Evolutionary conservation across 2,888 invertebrate species (phyloP), one percentile per base, ranked within the genome.

Genomic region (Neria commutata): DNA sequence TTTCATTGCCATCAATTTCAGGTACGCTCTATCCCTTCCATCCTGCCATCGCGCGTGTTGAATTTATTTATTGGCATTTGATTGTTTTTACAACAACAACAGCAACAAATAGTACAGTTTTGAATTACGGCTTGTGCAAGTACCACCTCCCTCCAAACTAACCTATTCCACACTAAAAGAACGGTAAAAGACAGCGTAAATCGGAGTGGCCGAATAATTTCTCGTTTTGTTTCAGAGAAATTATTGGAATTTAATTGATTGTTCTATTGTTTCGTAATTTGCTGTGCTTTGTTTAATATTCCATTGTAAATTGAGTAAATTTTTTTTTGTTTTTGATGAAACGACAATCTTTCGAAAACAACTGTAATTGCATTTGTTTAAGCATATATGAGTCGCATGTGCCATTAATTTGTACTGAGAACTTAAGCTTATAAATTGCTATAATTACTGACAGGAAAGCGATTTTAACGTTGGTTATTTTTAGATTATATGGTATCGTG

Each of bases 231-330:
- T 76, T 29, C 29, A 29, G 6, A 6, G 76, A 72, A 74, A 67
- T 65, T 66, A 71, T 66, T 69, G 68, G 68, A 73, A 76, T 75
- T 74, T 73, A 76, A 73, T 76, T 76, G 76, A 74, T 76, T 76
- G 74, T 73, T 74, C 76, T 74, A 76, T 74, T 76, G 73, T 70
- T 58, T 68, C 70, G 73, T 74, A 73, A 60, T 60, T 60, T 54
- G n/a, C n/a, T n/a, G n/a, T n/a, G 46, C n/a, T 42, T 23, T 46
- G 19, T 23, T 47, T 48, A 51, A 51, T 50, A 37, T 10, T 16
- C n/a, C 37, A 37, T 37, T 37, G 6, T 10, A 5, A 37, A 37
- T 23, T 23, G 19, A 5, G 46, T 11, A 4, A 46, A 46, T n/a
- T n/a, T n/a, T n/a, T n/a, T n/a, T n/a, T n/a, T n/a, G n/a, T n/a